Conservation (phyloP, 35 echinoderm and acorn worm species). For the Ptychodera flava region DNA sequence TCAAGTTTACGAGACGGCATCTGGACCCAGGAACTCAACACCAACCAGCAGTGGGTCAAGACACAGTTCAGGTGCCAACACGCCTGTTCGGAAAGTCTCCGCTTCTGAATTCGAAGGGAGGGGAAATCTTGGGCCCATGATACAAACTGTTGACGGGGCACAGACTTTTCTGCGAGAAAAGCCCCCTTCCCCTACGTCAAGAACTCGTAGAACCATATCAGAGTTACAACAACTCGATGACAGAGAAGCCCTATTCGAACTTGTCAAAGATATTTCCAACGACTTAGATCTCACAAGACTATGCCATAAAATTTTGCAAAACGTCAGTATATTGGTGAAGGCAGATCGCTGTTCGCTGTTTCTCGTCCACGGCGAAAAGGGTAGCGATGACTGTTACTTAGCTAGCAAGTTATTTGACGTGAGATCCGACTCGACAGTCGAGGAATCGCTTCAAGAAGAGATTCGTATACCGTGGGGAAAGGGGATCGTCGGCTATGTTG, state of each 20-base stretch:
- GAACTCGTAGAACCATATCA: conserved; percentile 79
- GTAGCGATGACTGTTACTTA: conserved; percentile 80
- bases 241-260: conserved; percentile 83
- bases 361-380: conserved; percentile 79
- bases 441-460: conserved; percentile 72
- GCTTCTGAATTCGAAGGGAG: conserved; percentile 97
- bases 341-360: conserved; percentile 94
- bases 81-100: conserved; percentile 93
- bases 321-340: conserved; percentile 92
- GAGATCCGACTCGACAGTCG: conserved; percentile 82
- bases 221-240: conserved; percentile 93
- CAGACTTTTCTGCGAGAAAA: conserved; percentile 84
- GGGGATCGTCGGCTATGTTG: conserved; percentile 98
- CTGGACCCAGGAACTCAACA: conserved; percentile 75
- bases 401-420: conserved; percentile 95
- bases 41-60: background rate
- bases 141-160: conserved; percentile 93
- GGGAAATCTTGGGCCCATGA: conserved; percentile 81
- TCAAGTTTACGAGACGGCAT: conserved; percentile 70
- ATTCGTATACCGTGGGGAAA: conserved; percentile 89
- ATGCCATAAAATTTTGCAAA: conserved; percentile 99
- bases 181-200: conserved; percentile 65
- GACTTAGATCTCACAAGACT: conserved; percentile 85
- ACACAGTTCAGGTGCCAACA: conserved; percentile 80
- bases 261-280: conserved; percentile 98